phyloP scores from a whole-genome alignment of 2,888 invertebrate genomes.

The Tiphia femorata region DNA sequence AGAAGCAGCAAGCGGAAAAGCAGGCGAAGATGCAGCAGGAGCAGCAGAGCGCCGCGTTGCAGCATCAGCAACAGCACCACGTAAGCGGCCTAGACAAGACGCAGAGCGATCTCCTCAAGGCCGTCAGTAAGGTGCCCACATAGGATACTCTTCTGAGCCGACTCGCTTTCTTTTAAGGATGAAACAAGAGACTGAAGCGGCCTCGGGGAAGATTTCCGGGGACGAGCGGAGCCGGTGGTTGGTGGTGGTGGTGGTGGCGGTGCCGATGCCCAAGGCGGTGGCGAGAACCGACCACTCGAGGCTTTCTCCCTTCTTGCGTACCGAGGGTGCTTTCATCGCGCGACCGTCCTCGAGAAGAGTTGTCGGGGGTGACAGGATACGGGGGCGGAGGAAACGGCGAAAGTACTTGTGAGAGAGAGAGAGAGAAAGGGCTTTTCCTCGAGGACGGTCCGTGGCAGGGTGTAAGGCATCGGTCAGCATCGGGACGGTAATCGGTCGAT shows the following conservation, averaged over 20 bases:
- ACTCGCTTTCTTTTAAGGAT: slow-evolving; percentile 48
- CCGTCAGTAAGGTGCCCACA: slow-evolving; percentile 83
- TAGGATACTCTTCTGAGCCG: slow-evolving; percentile 70
- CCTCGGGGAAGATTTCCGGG: slow-evolving; percentile 30
- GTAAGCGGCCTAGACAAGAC: slow-evolving; percentile 82
- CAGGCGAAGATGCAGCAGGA: slow-evolving; percentile 83
- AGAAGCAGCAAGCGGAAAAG: slow-evolving; percentile 90
- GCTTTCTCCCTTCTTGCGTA: too few species aligned
- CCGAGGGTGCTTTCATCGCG: too few species aligned
- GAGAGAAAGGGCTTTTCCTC: too few species aligned
- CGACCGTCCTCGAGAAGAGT: too few species aligned
- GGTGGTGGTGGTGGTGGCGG: slow-evolving; percentile 8
- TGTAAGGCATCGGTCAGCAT: too few species aligned
- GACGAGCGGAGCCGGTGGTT: slow-evolving; percentile 9
- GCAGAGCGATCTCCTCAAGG: slow-evolving; percentile 81
- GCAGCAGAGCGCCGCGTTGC: slow-evolving; percentile 78
- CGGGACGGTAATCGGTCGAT: too few species aligned
- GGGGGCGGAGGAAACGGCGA: too few species aligned
- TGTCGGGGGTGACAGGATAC: too few species aligned
- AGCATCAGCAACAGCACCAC: slow-evolving; percentile 80
- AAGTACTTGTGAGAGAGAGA: too few species aligned
- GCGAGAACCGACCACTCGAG: background rate
- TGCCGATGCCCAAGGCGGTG: background rate
- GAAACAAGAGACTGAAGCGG: slow-evolving; percentile 42
- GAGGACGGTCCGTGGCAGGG: too few species aligned